Conservation (phyloP, 1,140 invertebrate genomes). For the Hyposmocoma kahamanoa region DNA sequence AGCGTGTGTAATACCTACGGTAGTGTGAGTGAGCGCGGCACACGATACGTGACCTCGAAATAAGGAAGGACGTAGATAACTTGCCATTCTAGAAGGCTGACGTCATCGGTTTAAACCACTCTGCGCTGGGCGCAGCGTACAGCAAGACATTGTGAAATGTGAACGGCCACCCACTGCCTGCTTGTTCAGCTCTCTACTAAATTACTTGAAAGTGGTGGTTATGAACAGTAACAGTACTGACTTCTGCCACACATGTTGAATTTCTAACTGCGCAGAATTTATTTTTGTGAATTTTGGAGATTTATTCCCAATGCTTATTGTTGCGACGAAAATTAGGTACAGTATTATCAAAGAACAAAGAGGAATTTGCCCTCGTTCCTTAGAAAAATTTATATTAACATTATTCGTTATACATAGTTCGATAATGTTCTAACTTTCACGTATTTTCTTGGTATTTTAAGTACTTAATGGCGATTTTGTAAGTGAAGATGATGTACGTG, state of each 20-base stretch:
- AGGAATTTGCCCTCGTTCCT: neutral
- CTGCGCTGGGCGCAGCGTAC: slow-evolving; percentile 41
- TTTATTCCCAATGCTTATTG: slow-evolving; percentile 61
- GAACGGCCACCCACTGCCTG: slow-evolving; percentile 66
- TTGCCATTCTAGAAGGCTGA: slow-evolving; percentile 66
- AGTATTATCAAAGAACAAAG: slow-evolving; percentile 46
- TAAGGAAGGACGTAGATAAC: slow-evolving; percentile 55
- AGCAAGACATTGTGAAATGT: slow-evolving; percentile 71
- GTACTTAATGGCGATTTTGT: too few species aligned
- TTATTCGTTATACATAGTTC: too few species aligned
- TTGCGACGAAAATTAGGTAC: slow-evolving; percentile 67
- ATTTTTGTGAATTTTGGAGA: slow-evolving; percentile 58
- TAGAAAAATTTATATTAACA: slow-evolving; percentile 22
- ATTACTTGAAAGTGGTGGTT: slow-evolving; percentile 67
- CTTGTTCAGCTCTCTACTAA: slow-evolving; percentile 50
- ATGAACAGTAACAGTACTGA: slow-evolving; percentile 65
- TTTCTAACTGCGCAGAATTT: slow-evolving; percentile 48
- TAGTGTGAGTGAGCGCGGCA: slow-evolving; percentile 57
- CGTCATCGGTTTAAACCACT: slow-evolving; percentile 57
- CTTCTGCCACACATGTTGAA: slow-evolving; percentile 63
- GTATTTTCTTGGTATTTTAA: too few species aligned
- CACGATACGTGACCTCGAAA: slow-evolving; percentile 61
- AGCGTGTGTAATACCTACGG: slow-evolving; percentile 32
- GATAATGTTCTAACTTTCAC: too few species aligned
- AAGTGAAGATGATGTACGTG: too few species aligned